Evolutionary conservation across 2,888 invertebrate genomes (phyloP), one percentile per base, ranked within the genome.

Genomic region (Polietes domitor): DNA sequence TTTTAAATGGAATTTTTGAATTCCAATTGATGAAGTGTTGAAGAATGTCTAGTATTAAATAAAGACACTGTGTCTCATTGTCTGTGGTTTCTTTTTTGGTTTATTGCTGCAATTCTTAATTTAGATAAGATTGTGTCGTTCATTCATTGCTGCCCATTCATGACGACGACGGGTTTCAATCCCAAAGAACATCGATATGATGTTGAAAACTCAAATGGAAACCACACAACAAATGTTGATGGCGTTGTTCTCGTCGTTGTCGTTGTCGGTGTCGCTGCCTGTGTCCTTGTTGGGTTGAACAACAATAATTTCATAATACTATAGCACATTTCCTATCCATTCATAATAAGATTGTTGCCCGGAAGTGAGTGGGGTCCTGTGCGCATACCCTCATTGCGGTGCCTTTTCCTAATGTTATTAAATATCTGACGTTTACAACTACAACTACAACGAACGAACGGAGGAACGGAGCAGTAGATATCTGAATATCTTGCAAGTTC

Each of bases 351-450:
- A 28, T n/a, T 15, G 28, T 26, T 61, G 0, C 12, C n/a, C 61
- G 28, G n/a, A 58, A 58, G 24, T 58, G 26, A 58, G 24, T 58
- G 26, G 15, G 26, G 58, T 58, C 58, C 26, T 26, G 15, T 24
- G 26, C 26, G 7, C 24, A 9, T 58, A 26, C 24, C 26, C 58
- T 10, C 58, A 58, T 26, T 26, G 58, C 1, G 12, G 26, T 26
- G 19, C 58, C 17, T 26, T 58, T 41, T 41, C 41, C 26, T 58
- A 58, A 55, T 58, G 26, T 12, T 4, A 24, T 58, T 58, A 58
- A 58, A 58, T 55, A 55, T 58, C 58, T 26, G 58, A 26, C 26
- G 58, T 58, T 58, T 58, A 15, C 26, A 24, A 58, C 41, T 2
- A 7, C 41, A 41, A 41, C 6, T 12, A 41, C 12, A 12, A 41